Base-by-base conservation (phyloP, 2,113 vertebrate genomes). In the Rhinopomastus cyanomelas region DNA sequence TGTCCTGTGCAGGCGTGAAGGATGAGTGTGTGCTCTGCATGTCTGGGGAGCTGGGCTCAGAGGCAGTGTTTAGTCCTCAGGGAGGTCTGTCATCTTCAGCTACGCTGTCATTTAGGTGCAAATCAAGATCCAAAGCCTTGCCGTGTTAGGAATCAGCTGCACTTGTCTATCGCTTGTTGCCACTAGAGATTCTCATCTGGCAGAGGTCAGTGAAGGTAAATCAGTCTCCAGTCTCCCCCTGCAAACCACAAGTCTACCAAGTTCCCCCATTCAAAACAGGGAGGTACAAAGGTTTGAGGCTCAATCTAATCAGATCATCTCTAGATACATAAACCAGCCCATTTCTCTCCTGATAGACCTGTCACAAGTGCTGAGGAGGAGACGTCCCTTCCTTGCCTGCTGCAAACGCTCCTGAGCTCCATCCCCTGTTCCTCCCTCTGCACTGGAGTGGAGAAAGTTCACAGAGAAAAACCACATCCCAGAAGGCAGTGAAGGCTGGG, bases 81-180 rank as follows among this genome's bases (percentile, higher is more conserved):
- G 90, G 92, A 3, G 62, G 90, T 86, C 75, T 91, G 80, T 94
- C 66, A 76, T 94, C 65, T 76, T 12, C n/a, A 55, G 73, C 78
- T 44, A 52, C 89, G 75, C 92, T 96, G 81, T 96, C 94, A 96
- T 96, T 94, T 94, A 95, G 89, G 87, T 95, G 95, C 93, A 96
- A 94, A 95, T 95, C 81, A 88, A 85, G 90, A 69, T 37, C 90
- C 77, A 20, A 86, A 95, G 86, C 83, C 52, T 90, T 22, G 26
- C 1, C 15, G 2, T 75, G 76, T 65, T n/a, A 32, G 36, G 32
- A 64, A 81, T 89, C 91, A 48, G 88, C 83, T 73, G 66, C 73
- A 2, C 73, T 91, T 26, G 11, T n/a, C 73, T 81, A 59, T 86
- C 5, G 0, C 82, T 88, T 72, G 66, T 53, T 42, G 36, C 87